Conservation (phyloP, 92 coral and sea anemone species). For the Epizoanthus fatuus region DNA sequence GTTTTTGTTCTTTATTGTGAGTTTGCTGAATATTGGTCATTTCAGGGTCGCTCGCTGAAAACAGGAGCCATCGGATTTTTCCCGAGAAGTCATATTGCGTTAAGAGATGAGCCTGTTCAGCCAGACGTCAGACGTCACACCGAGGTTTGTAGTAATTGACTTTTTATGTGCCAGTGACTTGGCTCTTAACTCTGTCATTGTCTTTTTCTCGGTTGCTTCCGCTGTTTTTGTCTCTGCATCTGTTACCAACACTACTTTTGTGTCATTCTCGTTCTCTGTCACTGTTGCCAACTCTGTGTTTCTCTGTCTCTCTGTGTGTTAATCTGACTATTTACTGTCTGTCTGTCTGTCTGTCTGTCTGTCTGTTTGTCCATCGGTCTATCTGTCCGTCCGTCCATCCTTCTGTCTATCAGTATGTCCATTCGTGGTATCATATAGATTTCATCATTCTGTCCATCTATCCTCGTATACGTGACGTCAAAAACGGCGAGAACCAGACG, state of each 20-base stretch:
- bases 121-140: constrained; percentile 28
- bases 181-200: background rate
- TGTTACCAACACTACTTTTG: too few species aligned
- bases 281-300: background rate
- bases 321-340: too few species aligned
- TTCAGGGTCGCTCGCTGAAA: constrained; percentile 86
- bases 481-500: too few species aligned
- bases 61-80: constrained; percentile 90
- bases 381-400: background rate
- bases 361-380: background rate
- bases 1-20: too few species aligned
- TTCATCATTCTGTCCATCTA: too few species aligned
- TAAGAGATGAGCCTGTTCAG: constrained; percentile 39
- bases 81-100: constrained; percentile 86
- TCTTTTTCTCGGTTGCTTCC: too few species aligned
- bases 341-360: background rate
- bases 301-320: too few species aligned
- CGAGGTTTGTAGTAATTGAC: background rate
- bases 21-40: background rate
- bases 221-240: too few species aligned
- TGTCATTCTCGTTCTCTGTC: constrained; percentile 1
- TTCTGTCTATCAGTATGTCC: too few species aligned
- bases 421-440: too few species aligned
- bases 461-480: too few species aligned
- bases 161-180: background rate